These are phyloP conservation scores for Drosophila aldrichi DNA, from an alignment of 2,888 invertebrate genomes.

Conservation along the genomic window DNA sequence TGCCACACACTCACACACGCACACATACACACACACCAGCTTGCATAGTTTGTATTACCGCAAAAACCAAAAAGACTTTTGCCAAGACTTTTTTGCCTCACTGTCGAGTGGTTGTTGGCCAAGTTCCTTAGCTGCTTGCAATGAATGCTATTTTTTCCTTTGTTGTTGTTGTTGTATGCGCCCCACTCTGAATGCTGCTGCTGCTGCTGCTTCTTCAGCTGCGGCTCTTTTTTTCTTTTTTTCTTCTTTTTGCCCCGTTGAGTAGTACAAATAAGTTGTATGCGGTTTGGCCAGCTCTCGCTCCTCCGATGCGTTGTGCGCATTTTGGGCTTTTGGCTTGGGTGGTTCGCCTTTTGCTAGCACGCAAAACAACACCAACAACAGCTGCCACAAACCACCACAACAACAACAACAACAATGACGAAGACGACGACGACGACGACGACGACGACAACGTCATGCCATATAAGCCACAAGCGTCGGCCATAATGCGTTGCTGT, in stretches of 20 bases:
- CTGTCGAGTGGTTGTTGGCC: slow-evolving; percentile 57
- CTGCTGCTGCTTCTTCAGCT: slow-evolving; percentile 8
- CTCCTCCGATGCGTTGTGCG: slow-evolving; percentile 53
- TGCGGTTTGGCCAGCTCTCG: slow-evolving; percentile 62
- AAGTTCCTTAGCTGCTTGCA: slow-evolving; percentile 57
- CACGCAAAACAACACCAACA: slow-evolving; percentile 70
- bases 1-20: slow-evolving; percentile 35
- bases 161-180: slow-evolving; percentile 2
- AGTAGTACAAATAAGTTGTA: slow-evolving; percentile 71
- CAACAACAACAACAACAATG: slow-evolving; percentile 30
- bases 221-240: slow-evolving; percentile 21
- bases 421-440: slow-evolving; percentile 35
- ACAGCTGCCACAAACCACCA: slow-evolving; percentile 31
- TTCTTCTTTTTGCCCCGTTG: slow-evolving; percentile 32
- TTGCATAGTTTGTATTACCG: slow-evolving; percentile 64
- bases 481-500: slow-evolving; percentile 64
- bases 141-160: slow-evolving; percentile 42
- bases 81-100: slow-evolving; percentile 49
- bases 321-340: slow-evolving; percentile 74
- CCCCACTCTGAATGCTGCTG: slow-evolving; percentile 20
- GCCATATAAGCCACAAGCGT: slow-evolving; percentile 74
- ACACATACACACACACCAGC: slow-evolving; percentile 8
- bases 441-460: slow-evolving; percentile 54
- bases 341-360: slow-evolving; percentile 64
- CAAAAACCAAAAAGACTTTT: slow-evolving; percentile 63